Conservation (phyloP, 2,113 vertebrate species). For the Sterna hirundo region DNA sequence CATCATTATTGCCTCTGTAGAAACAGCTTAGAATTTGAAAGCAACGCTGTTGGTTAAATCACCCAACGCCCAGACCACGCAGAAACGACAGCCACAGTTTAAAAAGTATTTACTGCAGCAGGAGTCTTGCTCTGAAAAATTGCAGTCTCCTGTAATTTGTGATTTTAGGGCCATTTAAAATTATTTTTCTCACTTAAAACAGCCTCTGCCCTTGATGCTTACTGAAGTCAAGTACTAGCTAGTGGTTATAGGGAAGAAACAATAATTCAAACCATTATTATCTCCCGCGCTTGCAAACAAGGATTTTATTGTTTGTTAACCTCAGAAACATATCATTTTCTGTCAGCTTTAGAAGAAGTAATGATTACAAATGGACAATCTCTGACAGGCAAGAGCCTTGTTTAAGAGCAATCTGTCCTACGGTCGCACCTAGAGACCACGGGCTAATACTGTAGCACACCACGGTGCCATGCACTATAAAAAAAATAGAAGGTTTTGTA, state of each 20-base stretch:
- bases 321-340: not conserved
- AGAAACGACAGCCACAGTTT: not conserved
- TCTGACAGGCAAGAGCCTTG: not conserved
- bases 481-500: not conserved
- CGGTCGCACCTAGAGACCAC: fast-evolving
- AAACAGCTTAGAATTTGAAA: constrained; percentile 29
- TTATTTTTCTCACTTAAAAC: not conserved
- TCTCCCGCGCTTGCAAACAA: not conserved
- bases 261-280: not conserved
- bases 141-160: not conserved
- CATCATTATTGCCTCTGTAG: not conserved
- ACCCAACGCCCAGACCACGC: not conserved
- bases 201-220: not conserved
- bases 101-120: not conserved
- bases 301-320: not conserved
- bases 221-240: not conserved
- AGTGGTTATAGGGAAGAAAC: not conserved
- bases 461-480: fast-evolving
- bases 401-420: not conserved
- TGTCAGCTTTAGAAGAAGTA: not conserved
- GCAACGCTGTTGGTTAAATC: not conserved
- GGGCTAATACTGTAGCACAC: not conserved
- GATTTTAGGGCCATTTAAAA: constrained; percentile 13
- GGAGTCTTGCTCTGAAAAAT: not conserved
- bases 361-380: not conserved